Evolutionary conservation across 1,140 invertebrate species (phyloP), one percentile per base, ranked within the genome.

Genomic region (Dreissena rostriformis): DNA sequence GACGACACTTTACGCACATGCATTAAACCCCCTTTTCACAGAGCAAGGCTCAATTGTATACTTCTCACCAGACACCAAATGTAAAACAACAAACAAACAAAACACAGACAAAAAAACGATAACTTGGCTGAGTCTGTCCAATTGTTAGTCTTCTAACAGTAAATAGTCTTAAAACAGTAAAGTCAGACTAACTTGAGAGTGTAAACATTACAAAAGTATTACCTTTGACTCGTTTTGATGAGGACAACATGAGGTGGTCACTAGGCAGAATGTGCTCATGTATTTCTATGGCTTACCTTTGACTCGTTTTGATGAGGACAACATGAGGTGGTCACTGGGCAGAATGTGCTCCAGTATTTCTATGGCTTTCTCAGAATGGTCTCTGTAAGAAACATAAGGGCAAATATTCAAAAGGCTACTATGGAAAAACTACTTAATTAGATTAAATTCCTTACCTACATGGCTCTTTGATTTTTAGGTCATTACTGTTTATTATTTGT

Each of bases 221-320:
- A 94, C 93, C 93, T 94, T 98, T 97, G 0, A 98, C 97, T 86
- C 97, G 95, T 92, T 97, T 97, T 1, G 97, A 97, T 57, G 97
- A 97, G 0, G 97, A 96, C 68, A 98, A 92, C 92, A 98, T 95
- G 19, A 98, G 93, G 92, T 98, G 97, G 90, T 98, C 96, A 24
- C 94, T 92, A 0, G 97, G 96, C 79, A 98, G 94, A 70, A 98
- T 94, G 87, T 95, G 95, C 87, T 96, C 95, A 94, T 98, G 96
- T 66, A 97, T 97, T 17, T 94, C 93, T 81, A 98, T 97, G n/a
- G 97, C 97, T 86, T 80, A 94, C 93, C 93, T 94, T 98, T 97
- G 0, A 98, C 97, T 86, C 97, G 95, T 92, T 97, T 97, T 1
- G 97, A 97, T 57, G 97, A 97, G 0, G 97, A 96, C 68, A 98